Evolutionary conservation across 1,140 invertebrate species (phyloP).

Genomic region (Spodoptera frugiperda): DNA sequence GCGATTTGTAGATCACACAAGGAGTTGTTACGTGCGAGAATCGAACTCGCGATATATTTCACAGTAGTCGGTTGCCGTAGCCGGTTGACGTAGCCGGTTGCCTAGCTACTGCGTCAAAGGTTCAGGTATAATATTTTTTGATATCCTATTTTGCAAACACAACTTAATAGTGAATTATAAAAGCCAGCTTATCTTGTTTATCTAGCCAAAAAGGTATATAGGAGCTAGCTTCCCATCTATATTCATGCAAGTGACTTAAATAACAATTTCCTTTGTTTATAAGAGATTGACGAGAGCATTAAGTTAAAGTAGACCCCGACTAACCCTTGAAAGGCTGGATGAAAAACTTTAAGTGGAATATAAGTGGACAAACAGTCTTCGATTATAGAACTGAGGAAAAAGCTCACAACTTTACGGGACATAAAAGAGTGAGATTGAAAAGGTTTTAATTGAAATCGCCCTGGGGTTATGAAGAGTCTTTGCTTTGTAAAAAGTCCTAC

Average conservation of each 20-base stretch:
- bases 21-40: too few relatives aligned
- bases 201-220: background rate
- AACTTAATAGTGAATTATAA: too few relatives aligned
- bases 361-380: slow-evolving; percentile 15
- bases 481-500: slow-evolving; percentile 1
- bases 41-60: too few relatives aligned
- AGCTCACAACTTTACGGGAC: slow-evolving; percentile 11
- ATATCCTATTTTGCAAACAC: too few relatives aligned
- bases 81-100: too few relatives aligned
- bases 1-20: too few relatives aligned
- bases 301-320: background rate
- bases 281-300: background rate
- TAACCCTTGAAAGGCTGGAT: slow-evolving; percentile 2
- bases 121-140: too few relatives aligned
- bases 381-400: slow-evolving; percentile 25
- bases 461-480: slow-evolving; percentile 12
- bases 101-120: too few relatives aligned
- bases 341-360: slow-evolving; percentile 12
- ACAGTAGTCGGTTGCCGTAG: too few relatives aligned
- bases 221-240: too few relatives aligned
- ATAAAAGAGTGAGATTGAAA: slow-evolving; percentile 39
- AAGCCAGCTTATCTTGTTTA: background rate
- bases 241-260: too few relatives aligned
- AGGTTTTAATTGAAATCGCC: slow-evolving; percentile 38
- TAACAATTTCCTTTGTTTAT: too few relatives aligned